Conservation (phyloP, 2,888 invertebrate genomes). For the Drosophila kambysellisi region DNA sequence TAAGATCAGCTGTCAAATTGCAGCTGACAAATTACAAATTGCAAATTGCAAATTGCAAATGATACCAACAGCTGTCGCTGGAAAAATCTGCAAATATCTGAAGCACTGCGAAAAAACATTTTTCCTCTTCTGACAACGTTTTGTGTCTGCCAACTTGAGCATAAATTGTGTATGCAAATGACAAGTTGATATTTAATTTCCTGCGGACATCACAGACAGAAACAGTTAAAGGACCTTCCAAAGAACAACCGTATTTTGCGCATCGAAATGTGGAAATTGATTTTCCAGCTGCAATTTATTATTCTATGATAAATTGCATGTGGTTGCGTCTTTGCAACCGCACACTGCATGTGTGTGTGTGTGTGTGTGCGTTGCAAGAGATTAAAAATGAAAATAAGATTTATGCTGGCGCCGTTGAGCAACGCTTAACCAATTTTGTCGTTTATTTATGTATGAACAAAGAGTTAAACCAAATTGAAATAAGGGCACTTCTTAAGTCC, state of each 20-base stretch:
- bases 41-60: slow-evolving; percentile 33
- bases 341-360: slow-evolving; percentile 3
- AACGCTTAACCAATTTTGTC: slow-evolving; percentile 1
- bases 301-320: slow-evolving; percentile 48
- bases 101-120: background rate
- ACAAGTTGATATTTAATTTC: slow-evolving; percentile 66
- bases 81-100: slow-evolving; percentile 24
- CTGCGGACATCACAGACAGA: slow-evolving; percentile 45
- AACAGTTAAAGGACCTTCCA: background rate
- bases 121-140: slow-evolving; percentile 21
- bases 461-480: background rate
- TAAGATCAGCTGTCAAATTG: slow-evolving; percentile 49
- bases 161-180: slow-evolving; percentile 33
- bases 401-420: slow-evolving; percentile 46
- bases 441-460: slow-evolving; percentile 5
- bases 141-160: slow-evolving; percentile 1
- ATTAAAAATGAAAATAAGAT: slow-evolving; percentile 54
- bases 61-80: slow-evolving; percentile 53
- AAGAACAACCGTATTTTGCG: slow-evolving; percentile 34
- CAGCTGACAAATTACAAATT: slow-evolving; percentile 21
- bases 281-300: slow-evolving; percentile 61
- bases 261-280: slow-evolving; percentile 61
- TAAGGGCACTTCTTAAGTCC: background rate
- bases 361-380: slow-evolving; percentile 9
- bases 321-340: slow-evolving; percentile 1